Conservation (phyloP, 2,797 vertebrate species). For the Arremon brunneinucha region DNA sequence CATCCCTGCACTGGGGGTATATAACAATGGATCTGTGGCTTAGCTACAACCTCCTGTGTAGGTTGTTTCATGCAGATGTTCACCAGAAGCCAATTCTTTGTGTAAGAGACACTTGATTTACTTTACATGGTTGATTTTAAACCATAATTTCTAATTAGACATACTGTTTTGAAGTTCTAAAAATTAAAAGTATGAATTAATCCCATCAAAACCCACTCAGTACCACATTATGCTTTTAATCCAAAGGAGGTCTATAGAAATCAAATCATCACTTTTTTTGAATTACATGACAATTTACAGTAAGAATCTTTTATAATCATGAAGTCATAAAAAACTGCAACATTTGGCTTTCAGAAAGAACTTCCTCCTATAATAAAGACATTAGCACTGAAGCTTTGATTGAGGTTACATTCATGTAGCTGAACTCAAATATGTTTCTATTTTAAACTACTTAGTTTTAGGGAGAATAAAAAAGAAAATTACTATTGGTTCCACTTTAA, state of each 20-base stretch:
- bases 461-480: not conserved
- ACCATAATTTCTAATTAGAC: not conserved
- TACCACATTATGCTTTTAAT: not conserved
- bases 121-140: not conserved
- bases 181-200: not conserved
- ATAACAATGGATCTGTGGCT: not conserved
- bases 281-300: not conserved
- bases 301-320: not conserved
- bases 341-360: not conserved
- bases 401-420: not conserved
- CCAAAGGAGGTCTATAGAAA: not conserved
- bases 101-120: not conserved
- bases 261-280: not conserved
- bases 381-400: not conserved
- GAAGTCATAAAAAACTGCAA: not conserved
- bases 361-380: not conserved
- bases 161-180: not conserved
- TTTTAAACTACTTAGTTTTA: not conserved
- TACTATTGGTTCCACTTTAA: not conserved
- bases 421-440: not conserved
- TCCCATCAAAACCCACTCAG: not conserved
- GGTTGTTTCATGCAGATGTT: not conserved
- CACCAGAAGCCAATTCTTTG: not conserved
- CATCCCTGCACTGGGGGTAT: not conserved
- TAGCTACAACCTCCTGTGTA: not conserved